Evolutionary conservation across 2,888 invertebrate genomes (phyloP), one percentile per base, ranked within the genome.

Genomic region (Campaea margaritaria): DNA sequence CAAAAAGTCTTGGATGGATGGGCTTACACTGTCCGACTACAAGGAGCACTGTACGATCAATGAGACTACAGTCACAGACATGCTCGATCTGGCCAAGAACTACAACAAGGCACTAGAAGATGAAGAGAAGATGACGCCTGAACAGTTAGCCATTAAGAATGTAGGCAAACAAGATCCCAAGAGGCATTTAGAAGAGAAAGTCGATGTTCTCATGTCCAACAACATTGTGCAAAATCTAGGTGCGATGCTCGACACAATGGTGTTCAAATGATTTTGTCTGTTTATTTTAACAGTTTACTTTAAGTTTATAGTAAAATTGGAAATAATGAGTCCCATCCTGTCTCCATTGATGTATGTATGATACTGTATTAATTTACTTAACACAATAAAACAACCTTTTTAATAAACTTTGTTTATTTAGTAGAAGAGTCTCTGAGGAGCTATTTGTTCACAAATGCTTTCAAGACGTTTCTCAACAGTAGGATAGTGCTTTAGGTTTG

Each of bases 81-180:
- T 99, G 99, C 93, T 99, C 49, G 98, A 99, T 63, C 93, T 99
- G 76, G 99, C 99, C 54, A 99, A 99, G 87, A 98, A 98, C 85
- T 99, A 99, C 88, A 98, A 98, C 85, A 99, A 99, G 93, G 97
- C 99, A 8, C 92, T 99, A 63, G 99, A 99, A 89, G 99, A 99
- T 76, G 99, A 99, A 86, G 99, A 99, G 81, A 99, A 98, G 87
- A 99, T 99, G 99, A 99, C 99, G 3, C 98, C 99, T 0, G 99
- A 99, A 88, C 99, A 99, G 86, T 92, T 99, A 88, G 99, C 99
- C 15, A 99, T 99, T 79, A 99, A 99, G 89, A 99, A 99, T 93
- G 99, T 99, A 62, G 99, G 99, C 54, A 99, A 97, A 89, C 97
- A 98, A 89, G 99, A 99, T 87, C 99, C 99, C 16, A 99, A 99